A percentile compares a stretch with the other conserved stretches of the same genome.
Evolutionary conservation across 2,113 vertebrate species (phyloP).

Genomic region (Toxotes jaculatrix): DNA sequence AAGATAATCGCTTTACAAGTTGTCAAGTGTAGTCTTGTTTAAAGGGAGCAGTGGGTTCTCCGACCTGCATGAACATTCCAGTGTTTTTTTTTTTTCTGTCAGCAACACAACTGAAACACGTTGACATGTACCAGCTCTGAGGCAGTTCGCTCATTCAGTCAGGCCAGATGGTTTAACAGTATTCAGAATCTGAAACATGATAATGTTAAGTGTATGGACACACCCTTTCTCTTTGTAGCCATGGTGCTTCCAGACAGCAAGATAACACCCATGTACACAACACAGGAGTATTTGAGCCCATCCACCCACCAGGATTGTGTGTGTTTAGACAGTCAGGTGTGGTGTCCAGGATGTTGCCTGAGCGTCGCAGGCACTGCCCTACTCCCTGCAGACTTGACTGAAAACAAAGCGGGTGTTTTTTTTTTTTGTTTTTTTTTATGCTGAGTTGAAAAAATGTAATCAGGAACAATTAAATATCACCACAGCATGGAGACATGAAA

Average conservation of each 20-base stretch:
- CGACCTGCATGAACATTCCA: not conserved
- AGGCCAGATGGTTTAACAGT: slow-evolving; percentile 13
- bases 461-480: not conserved
- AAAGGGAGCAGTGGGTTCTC: not conserved
- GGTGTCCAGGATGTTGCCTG: slow-evolving; percentile 66
- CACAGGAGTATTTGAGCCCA: slow-evolving; percentile 2
- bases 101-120: not conserved
- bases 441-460: not conserved
- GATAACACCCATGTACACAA: slow-evolving; percentile 45
- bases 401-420: not conserved
- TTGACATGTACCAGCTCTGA: not conserved
- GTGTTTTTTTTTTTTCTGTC: slow-evolving; percentile 1
- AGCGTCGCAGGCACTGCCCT: not conserved
- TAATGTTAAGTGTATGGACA: slow-evolving; percentile 46
- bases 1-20: slow-evolving; percentile 28
- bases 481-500: not conserved
- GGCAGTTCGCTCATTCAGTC: not conserved
- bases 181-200: slow-evolving; percentile 56
- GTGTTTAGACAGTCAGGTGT: slow-evolving; percentile 76
- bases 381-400: not conserved
- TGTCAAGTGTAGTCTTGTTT: slow-evolving; percentile 8
- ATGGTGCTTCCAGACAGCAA: slow-evolving; percentile 21
- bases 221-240: slow-evolving; percentile 56
- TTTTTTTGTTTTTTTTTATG: not conserved
- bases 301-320: slow-evolving; percentile 22